Conservation (phyloP, 2,113 vertebrate genomes). For the Pteropus alecto region DNA sequence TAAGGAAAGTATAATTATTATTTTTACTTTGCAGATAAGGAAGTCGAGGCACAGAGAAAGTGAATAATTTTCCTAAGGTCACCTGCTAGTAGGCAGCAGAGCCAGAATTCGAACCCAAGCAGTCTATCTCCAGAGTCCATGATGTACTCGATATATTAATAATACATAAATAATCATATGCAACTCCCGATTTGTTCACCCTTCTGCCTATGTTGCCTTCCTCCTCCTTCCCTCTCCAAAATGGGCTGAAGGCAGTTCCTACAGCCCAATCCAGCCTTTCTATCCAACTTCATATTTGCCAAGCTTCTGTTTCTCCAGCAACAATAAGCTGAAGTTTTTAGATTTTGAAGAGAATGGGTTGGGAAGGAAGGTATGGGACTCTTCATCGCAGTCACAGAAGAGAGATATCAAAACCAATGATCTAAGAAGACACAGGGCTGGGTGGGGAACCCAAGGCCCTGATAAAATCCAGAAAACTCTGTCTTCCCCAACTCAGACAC, state of each 20-base stretch:
- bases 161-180: not conserved
- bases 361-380: not conserved
- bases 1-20: not conserved
- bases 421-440: not conserved
- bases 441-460: not conserved
- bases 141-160: not conserved
- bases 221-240: not conserved
- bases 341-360: not conserved
- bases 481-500: not conserved
- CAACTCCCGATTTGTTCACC: not conserved
- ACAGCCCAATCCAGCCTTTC: not conserved
- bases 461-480: not conserved
- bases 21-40: not conserved
- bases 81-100: not conserved
- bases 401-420: not conserved
- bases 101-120: not conserved
- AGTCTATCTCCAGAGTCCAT: not conserved
- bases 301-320: conserved; percentile 28
- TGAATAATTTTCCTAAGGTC: not conserved
- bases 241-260: not conserved
- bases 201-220: not conserved
- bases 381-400: not conserved
- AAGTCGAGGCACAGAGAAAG: conserved; percentile 8
- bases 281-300: not conserved
- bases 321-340: not conserved